These are phyloP conservation scores for Oedothorax gibbosus DNA, from an alignment of 1,140 invertebrate genomes.

Conservation along the genomic window DNA sequence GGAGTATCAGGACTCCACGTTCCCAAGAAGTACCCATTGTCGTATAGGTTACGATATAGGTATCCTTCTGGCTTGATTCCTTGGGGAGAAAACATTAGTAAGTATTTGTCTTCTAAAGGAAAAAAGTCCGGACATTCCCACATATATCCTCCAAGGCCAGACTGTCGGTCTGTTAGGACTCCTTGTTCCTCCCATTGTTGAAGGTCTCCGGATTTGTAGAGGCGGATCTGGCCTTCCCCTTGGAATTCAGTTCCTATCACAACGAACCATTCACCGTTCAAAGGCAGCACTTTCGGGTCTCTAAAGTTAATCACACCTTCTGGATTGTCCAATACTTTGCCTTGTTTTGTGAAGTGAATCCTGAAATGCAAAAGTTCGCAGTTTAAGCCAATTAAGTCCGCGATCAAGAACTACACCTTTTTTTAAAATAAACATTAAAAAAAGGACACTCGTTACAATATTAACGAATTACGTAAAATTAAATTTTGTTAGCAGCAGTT, in stretches of 20 bases:
- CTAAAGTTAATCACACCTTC: not conserved
- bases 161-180: not conserved
- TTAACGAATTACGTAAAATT: too few species aligned
- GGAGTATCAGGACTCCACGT: not conserved
- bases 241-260: not conserved
- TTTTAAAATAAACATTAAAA: too few species aligned
- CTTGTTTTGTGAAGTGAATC: constrained; percentile 1
- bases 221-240: not conserved
- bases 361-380: too few species aligned
- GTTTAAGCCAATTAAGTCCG: too few species aligned
- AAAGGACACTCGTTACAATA: too few species aligned
- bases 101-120: not conserved
- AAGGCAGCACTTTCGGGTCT: not conserved
- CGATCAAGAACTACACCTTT: too few species aligned
- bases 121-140: constrained; percentile 28
- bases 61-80: not conserved
- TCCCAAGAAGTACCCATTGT: constrained; percentile 4
- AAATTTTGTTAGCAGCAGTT: too few species aligned
- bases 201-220: constrained; percentile 16
- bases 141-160: not conserved
- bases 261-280: not conserved
- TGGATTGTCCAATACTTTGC: not conserved
- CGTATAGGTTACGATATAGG: constrained; percentile 4
- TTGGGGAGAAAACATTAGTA: constrained; percentile 1
- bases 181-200: not conserved